phyloP scores from a whole-genome alignment of 2,797 vertebrate genomes.

The Etheostoma nigrum region DNA sequence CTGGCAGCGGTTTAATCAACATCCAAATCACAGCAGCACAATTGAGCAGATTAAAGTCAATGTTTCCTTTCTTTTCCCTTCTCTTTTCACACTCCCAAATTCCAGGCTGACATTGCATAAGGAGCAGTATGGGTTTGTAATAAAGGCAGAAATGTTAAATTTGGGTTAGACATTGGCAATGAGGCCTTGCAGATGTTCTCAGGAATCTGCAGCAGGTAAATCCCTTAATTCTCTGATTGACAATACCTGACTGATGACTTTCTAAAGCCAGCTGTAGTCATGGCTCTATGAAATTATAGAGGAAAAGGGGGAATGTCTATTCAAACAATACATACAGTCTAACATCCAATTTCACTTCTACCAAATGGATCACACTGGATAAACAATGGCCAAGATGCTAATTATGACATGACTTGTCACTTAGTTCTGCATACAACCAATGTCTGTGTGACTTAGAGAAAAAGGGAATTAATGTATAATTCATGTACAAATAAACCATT shows the following conservation, averaged over 20 bases:
- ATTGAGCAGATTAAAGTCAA: slow-evolving; percentile 83
- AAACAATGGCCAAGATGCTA: slow-evolving; percentile 48
- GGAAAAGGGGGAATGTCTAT: slow-evolving; percentile 14
- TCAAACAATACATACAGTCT: slow-evolving; percentile 20
- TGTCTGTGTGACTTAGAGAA: slow-evolving; percentile 35
- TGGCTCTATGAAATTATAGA: slow-evolving; percentile 20
- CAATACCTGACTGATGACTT: slow-evolving; percentile 18
- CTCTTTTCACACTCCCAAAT: slow-evolving; percentile 18
- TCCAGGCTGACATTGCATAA: slow-evolving; percentile 38
- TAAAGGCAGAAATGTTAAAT: slow-evolving; percentile 47
- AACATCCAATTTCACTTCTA: slow-evolving; percentile 30
- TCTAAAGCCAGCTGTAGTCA: background rate
- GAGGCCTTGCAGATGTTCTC: slow-evolving; percentile 32
- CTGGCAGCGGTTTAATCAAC: slow-evolving; percentile 86
- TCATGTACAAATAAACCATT: slow-evolving; percentile 71
- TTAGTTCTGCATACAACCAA: slow-evolving; percentile 34
- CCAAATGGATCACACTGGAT: slow-evolving; percentile 40
- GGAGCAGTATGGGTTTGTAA: slow-evolving; percentile 22
- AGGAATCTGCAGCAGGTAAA: slow-evolving; percentile 20
- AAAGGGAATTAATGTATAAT: slow-evolving; percentile 67
- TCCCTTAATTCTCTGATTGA: slow-evolving; percentile 18
- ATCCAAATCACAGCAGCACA: slow-evolving; percentile 85
- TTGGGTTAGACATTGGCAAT: slow-evolving; percentile 45
- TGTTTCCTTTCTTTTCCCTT: slow-evolving; percentile 45
- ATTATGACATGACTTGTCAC: slow-evolving; percentile 55